Evolutionary conservation across 2,113 vertebrate species (phyloP).

Genomic region (Lasiurus borealis): DNA sequence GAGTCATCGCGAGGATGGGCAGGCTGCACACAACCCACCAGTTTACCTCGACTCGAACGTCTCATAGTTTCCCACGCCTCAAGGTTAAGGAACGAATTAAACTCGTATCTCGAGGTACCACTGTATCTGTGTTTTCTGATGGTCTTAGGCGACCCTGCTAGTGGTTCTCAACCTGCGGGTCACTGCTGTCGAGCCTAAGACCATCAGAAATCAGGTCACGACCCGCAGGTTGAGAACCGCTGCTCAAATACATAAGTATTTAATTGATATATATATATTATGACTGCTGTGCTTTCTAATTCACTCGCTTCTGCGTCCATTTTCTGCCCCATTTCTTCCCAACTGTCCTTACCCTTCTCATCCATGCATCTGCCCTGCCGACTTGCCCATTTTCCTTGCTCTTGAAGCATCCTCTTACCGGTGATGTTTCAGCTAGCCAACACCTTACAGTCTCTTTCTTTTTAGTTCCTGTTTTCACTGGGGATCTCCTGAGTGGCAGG

Average conservation of each 20-base stretch:
- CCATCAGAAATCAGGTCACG: too few relatives aligned
- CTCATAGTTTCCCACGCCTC: too few relatives aligned
- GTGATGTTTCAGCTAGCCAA: conserved; percentile 22
- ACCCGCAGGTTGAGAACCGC: too few relatives aligned
- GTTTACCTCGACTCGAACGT: too few relatives aligned
- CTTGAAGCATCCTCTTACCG: background rate
- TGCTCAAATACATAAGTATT: background rate
- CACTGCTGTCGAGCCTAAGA: too few relatives aligned
- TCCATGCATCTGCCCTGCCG: background rate
- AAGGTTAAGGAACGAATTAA: too few relatives aligned
- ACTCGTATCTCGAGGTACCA: too few relatives aligned
- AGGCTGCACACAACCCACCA: too few relatives aligned
- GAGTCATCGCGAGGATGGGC: too few relatives aligned
- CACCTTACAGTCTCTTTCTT: background rate
- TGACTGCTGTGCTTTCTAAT: background rate
- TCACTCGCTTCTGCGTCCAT: background rate
- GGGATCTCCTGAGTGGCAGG: background rate
- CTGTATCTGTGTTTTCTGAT: too few relatives aligned
- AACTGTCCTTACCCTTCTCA: background rate
- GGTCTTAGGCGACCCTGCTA: too few relatives aligned
- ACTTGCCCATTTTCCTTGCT: background rate
- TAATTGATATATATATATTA: background rate
- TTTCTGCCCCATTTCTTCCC: background rate
- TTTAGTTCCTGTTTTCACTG: conserved; percentile 28
- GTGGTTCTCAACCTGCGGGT: too few relatives aligned